Evolutionary conservation across 1,140 invertebrate genomes (phyloP).

Genomic region (Dinoponera quadriceps): DNA sequence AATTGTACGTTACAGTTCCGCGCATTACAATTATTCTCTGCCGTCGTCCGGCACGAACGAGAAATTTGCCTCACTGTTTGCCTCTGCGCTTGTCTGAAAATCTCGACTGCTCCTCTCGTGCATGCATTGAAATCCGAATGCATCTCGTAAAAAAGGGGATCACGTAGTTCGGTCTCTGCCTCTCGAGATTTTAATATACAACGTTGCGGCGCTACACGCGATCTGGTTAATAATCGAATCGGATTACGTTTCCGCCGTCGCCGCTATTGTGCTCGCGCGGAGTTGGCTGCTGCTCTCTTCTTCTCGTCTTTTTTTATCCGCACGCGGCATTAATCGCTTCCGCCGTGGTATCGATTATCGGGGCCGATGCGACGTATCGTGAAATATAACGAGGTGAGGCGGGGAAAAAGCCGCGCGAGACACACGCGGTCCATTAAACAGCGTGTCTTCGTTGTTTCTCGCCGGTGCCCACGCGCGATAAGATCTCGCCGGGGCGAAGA

Average conservation of each 20-base stretch:
- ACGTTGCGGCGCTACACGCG: background rate
- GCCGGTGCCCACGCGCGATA: background rate
- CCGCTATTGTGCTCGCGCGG: background rate
- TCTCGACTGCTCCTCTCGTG: too few species aligned
- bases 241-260: background rate
- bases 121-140: background rate
- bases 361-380: background rate
- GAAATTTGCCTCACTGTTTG: too few species aligned
- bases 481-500: background rate
- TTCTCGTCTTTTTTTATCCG: background rate
- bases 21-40: too few species aligned
- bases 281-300: background rate
- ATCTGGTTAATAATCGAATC: background rate
- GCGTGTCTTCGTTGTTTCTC: background rate
- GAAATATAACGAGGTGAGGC: background rate
- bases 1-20: background rate
- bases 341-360: conserved; percentile 29
- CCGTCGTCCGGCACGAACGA: too few species aligned
- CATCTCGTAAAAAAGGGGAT: background rate
- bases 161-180: too few species aligned
- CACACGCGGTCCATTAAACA: background rate
- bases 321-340: conserved; percentile 9
- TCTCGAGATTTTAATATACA: background rate
- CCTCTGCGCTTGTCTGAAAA: too few species aligned
- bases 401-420: background rate